A percentile compares a stretch with the other conserved stretches of the same genome.
These are phyloP conservation scores for Myotis daubentonii DNA, from an alignment of 2,797 vertebrate genomes.

Conservation along the genomic window DNA sequence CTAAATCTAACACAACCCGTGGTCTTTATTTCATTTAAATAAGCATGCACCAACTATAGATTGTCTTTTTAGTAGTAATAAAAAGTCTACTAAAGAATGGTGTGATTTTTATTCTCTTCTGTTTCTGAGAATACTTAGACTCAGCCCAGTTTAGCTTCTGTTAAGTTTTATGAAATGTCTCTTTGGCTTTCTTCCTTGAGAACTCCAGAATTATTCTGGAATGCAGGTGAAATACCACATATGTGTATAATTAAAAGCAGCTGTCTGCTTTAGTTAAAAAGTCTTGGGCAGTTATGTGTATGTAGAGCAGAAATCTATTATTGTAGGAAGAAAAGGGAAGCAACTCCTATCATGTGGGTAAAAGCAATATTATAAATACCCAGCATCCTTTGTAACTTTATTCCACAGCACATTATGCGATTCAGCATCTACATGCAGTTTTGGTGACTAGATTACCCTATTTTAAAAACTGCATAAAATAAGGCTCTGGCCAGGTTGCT, in stretches of 20 bases:
- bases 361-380: conserved; percentile 49
- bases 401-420: conserved; percentile 54
- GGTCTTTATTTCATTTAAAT: conserved; percentile 3
- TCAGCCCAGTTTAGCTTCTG: conserved; percentile 55
- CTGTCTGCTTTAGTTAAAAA: conserved; percentile 36
- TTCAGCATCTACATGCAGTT: background rate
- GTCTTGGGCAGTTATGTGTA: conserved; percentile 37
- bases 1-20: background rate
- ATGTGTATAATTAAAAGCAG: conserved; percentile 43
- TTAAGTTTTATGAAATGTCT: conserved; percentile 35
- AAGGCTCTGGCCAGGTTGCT: background rate
- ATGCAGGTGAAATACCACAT: conserved; percentile 1
- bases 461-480: background rate
- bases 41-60: background rate
- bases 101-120: conserved; percentile 13
- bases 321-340: conserved; percentile 50
- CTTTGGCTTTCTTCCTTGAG: conserved; percentile 39
- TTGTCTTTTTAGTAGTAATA: conserved; percentile 40
- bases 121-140: conserved; percentile 55
- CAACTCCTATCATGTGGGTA: background rate
- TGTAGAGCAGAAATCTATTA: conserved; percentile 59
- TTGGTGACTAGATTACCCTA: background rate
- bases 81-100: background rate
- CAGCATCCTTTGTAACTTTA: conserved; percentile 38
- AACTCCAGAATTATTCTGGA: conserved; percentile 40